phyloP scores from a whole-genome alignment of 53 echinoderm and acorn worm genomes.

The Holothuria leucospilota region DNA sequence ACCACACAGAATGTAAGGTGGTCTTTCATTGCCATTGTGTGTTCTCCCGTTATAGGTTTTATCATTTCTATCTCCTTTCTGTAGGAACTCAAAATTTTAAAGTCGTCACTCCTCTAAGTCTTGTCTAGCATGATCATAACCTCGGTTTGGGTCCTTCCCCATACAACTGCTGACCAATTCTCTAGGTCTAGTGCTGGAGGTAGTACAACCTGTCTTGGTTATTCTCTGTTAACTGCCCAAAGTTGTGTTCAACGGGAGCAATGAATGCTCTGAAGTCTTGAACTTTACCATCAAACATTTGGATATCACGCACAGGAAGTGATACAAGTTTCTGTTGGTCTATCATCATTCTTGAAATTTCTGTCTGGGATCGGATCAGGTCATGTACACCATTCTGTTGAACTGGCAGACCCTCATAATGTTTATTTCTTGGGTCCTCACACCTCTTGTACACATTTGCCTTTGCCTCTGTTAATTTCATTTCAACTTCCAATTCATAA shows the following conservation, averaged over 20 bases:
- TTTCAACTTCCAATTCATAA: no score
- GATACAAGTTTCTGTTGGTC: conserved; percentile 8
- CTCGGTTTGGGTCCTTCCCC: conserved; percentile 25
- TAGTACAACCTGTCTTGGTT: conserved; percentile 64
- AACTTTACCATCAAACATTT: no score
- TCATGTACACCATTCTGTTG: conserved; percentile 9
- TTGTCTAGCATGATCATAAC: conserved; percentile 48
- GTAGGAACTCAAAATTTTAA: conserved; percentile 48
- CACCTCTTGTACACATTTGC: conserved; percentile 10
- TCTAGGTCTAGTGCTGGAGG: conserved; percentile 71
- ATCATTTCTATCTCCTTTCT: conserved; percentile 43
- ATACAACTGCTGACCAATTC: conserved; percentile 69
- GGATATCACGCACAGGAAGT: background rate
- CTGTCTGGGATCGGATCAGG: background rate
- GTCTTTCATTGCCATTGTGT: conserved; percentile 56
- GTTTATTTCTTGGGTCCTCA: background rate
- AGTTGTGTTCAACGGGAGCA: conserved; percentile 38
- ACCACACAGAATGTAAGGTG: conserved; percentile 64
- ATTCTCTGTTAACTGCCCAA: conserved; percentile 45
- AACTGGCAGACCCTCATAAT: background rate
- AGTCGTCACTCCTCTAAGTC: no score
- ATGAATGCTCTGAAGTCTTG: conserved; percentile 41
- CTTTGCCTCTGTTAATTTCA: no score
- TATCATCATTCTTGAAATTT: conserved; percentile 29
- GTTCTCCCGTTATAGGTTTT: conserved; percentile 62